Base-by-base conservation (phyloP, 2,888 invertebrate genomes). In the Phytoseiulus persimilis region DNA sequence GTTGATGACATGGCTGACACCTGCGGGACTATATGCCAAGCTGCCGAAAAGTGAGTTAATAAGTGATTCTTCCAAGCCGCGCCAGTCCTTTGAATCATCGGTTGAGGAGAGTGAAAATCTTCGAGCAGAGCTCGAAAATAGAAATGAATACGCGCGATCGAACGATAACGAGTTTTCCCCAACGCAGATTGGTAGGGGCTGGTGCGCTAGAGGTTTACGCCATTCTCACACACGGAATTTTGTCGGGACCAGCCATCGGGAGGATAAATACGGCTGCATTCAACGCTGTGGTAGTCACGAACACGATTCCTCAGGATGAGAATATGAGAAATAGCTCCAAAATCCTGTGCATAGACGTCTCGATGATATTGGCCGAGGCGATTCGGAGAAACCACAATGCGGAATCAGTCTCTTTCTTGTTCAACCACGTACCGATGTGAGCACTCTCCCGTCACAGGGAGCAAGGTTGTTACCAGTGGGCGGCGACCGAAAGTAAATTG, bases 331-430 rank as follows among this genome's bases (percentile, higher is more conserved):
- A 96, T 91, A 97, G 97, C 91, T 95, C 95, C 11, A 98, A 96
- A 93, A 95, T 96, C 91, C 95, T 99, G 96, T 97, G 97, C 93
- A 98, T 99, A 93, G 99, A 99, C 93, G 98, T 99, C 45, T 99
- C 99, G 0, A 98, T 98, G 97, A 99, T 99, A 95, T 95, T 99
- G 92, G 98, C 99, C 6, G 99, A 99, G 93, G 99, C 99, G 90
- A 98, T 99, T 89, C 95, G 99, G 92, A 95, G 99, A 93, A 99
- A 99, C 92, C 99, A 99, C 93, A 99, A 99, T 92, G 99, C 98
- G 90, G 98, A 99, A 94, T 98, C 98, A 90, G 98, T 99, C 91
- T 98, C 98, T 91, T 99, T 98, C 94, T 95, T 99, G 92, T 99
- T 99, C 94, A 97, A 97, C 92, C 97, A 99, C 94, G 98, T 99